Conservation (phyloP, 2,797 vertebrate species). For the Tamandua tetradactyla region DNA sequence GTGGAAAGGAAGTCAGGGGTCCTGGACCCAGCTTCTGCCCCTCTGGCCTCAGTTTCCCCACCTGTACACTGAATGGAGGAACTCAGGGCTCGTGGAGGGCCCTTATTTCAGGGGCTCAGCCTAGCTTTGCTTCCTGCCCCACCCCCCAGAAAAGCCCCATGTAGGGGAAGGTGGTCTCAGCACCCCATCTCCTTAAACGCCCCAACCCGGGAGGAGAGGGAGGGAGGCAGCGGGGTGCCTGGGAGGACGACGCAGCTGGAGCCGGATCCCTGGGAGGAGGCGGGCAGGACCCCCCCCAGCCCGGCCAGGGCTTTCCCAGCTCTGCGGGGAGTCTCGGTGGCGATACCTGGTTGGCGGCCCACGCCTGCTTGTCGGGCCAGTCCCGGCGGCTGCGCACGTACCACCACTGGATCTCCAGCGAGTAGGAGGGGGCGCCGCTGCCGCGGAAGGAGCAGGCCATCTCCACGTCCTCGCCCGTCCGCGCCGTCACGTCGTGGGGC, state of each 20-base stretch:
- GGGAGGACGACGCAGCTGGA: background rate
- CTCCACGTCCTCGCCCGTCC: conserved; percentile 94
- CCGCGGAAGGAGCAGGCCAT: conserved; percentile 98
- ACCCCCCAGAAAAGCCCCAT: background rate
- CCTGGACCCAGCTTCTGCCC: background rate
- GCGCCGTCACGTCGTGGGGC: conserved; percentile 92
- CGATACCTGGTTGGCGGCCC: conserved; percentile 90
- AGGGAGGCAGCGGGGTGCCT: background rate
- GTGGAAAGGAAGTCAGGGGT: background rate
- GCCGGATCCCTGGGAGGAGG: background rate
- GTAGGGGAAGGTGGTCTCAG: background rate
- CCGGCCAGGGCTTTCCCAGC: accelerated
- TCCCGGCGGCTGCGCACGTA: conserved; percentile 91
- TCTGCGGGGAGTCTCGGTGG: background rate
- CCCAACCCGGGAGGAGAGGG: background rate
- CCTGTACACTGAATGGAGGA: background rate
- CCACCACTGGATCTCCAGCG: conserved; percentile 99
- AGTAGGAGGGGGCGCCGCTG: conserved; percentile 92
- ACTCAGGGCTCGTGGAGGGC: background rate
- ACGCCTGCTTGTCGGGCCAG: conserved; percentile 89
- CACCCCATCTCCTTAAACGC: background rate
- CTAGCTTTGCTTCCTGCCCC: background rate
- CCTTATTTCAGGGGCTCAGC: background rate
- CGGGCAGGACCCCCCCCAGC: background rate
- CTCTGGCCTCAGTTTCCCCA: background rate